Base-by-base conservation (phyloP, 1,140 invertebrate genomes). In the Ceratina japonica region DNA sequence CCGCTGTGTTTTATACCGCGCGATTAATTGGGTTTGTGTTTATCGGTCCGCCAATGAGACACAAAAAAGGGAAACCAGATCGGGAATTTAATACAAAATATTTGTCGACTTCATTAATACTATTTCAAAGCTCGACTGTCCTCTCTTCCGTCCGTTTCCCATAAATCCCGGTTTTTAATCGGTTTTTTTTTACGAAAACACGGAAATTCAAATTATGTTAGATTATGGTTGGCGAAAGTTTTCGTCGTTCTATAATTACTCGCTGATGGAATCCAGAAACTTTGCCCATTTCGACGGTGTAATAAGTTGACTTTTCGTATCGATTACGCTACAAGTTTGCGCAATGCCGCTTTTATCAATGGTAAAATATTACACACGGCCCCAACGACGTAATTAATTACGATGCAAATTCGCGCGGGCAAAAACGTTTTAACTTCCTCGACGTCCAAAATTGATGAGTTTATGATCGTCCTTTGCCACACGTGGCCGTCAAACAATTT, bases 271-370 rank as follows among this genome's bases (percentile, higher is more conserved):
- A 15, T 44, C 24, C 56, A 18, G 63, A 4, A 75, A 75, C 74
- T 75, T 75, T 12, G 66, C 24, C 74, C 74, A 59, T 75, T 75
- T 24, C 64, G 31, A 20, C 7, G 64, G n/a, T 56, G 1, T 51
- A 75, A 69, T 75, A 75, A 65, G 31, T 75, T 49, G 74, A 75
- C 68, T 69, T 59, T 54, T 59, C 16, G 49, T 68, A 75, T 75
- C 64, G 74, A 75, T 75, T 68, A 75, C 44, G 51, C 18, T 37
- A 7, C 20, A 66, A 68, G 22, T 27, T 68, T 15, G 16, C 16
- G 49, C 51, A 66, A 52, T n/a, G 44, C 54, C 22, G n/a, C 7
- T 66, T 68, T 75, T 68, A 68, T 16, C 18, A 18, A 18, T 37
- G 31, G 15, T 24, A 31, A 68, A 58, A 52, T 37, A 24, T 69